phyloP scores from a whole-genome alignment of 2,113 vertebrate genomes.

The Spea bombifrons region DNA sequence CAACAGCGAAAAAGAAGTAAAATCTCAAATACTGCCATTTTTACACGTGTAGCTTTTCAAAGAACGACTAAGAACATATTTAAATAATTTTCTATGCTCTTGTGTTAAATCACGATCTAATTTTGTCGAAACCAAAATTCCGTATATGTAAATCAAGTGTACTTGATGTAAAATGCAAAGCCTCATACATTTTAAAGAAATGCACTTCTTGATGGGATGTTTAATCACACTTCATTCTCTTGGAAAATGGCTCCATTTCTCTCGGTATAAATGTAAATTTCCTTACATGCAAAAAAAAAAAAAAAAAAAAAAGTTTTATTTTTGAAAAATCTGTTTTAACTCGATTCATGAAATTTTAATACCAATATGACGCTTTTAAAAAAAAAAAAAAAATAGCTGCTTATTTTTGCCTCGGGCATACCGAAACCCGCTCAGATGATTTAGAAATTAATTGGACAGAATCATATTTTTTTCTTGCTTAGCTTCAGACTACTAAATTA shows the following conservation, averaged over 20 bases:
- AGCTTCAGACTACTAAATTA: slow-evolving; percentile 60
- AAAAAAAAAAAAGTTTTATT: slow-evolving; percentile 60
- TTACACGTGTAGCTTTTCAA: no score
- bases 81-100: neutral
- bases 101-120: slow-evolving; percentile 17
- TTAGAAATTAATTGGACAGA: slow-evolving; percentile 71
- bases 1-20: no score
- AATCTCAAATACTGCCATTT: no score
- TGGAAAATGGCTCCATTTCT: slow-evolving; percentile 53
- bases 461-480: slow-evolving; percentile 67
- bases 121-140: slow-evolving; percentile 17
- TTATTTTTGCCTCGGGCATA: slow-evolving; percentile 64
- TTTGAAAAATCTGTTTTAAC: slow-evolving; percentile 67
- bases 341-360: slow-evolving; percentile 72
- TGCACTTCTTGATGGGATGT: neutral
- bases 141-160: slow-evolving; percentile 24
- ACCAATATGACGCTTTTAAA: slow-evolving; percentile 68
- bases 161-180: slow-evolving; percentile 36
- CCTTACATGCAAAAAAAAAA: slow-evolving; percentile 59
- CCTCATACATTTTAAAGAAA: slow-evolving; percentile 7
- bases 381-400: slow-evolving; percentile 70
- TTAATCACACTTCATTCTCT: slow-evolving; percentile 26
- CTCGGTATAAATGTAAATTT: slow-evolving; percentile 60
- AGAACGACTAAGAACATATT: no score
- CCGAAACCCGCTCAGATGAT: slow-evolving; percentile 56